Evolutionary conservation across 2,888 invertebrate species (phyloP).

Genomic region (Heliconius charithonia): DNA sequence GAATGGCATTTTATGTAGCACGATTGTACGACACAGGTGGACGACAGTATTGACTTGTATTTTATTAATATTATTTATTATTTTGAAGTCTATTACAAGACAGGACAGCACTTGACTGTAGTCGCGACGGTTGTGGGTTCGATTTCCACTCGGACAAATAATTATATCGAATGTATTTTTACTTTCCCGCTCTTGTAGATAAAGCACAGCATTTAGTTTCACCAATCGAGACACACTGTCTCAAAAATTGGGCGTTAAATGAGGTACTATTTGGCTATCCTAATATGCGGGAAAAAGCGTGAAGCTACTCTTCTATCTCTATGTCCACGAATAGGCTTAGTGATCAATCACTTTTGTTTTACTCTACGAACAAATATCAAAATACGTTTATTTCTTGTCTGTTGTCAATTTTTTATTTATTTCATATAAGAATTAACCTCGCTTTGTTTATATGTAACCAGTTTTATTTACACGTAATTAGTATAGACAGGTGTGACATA

Average conservation of each 20-base stretch:
- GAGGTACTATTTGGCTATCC: neutral
- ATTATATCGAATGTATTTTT: too few relatives aligned
- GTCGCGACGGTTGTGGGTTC: too few relatives aligned
- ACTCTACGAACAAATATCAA: neutral
- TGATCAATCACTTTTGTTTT: neutral
- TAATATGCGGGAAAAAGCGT: neutral
- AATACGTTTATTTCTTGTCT: neutral
- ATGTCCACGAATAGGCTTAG: neutral
- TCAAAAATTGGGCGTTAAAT: too few relatives aligned
- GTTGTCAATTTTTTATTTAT: neutral
- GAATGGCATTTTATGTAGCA: slow-evolving; percentile 35
- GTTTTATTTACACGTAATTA: neutral
- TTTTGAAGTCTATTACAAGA: neutral
- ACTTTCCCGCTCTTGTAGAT: too few relatives aligned
- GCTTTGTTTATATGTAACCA: neutral
- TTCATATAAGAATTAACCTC: too few relatives aligned
- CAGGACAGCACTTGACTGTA: too few relatives aligned
- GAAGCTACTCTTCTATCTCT: neutral
- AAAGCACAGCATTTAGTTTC: too few relatives aligned
- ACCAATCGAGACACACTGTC: too few relatives aligned
- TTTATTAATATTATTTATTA: neutral
- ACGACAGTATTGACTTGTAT: slow-evolving; percentile 25
- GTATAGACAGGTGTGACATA: slow-evolving; percentile 8
- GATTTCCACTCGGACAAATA: too few relatives aligned
- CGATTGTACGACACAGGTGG: slow-evolving; percentile 24